phyloP scores from a whole-genome alignment of 92 coral and sea anemone species.

The Paramuricea clavata region DNA sequence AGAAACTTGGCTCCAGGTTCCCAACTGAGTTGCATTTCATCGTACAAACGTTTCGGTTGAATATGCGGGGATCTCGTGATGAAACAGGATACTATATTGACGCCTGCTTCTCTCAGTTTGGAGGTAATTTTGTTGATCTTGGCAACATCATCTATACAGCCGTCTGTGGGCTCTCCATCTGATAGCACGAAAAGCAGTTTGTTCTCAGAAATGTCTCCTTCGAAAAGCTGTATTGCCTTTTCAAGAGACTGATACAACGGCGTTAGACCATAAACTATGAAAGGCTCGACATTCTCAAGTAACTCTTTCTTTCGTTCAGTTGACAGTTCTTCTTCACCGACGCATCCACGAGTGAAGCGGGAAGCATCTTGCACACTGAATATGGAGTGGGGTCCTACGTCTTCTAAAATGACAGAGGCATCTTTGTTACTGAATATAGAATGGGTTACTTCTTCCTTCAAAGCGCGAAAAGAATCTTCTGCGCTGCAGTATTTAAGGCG shows the following conservation, averaged over 20 bases:
- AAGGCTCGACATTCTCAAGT: constrained; percentile 7
- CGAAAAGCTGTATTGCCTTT: background rate
- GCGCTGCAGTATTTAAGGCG: too few species aligned
- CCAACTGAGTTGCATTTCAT: background rate
- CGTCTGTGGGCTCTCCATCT: constrained; percentile 27
- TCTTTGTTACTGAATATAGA: too few species aligned
- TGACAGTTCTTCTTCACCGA: background rate
- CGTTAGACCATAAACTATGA: constrained; percentile 26
- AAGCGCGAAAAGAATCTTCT: too few species aligned
- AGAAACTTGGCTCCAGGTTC: constrained; percentile 22
- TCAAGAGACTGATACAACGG: constrained; percentile 13
- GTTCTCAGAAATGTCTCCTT: background rate
- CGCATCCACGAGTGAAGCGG: background rate
- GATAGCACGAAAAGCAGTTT: constrained; percentile 23
- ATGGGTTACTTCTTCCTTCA: too few species aligned
- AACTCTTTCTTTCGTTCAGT: background rate
- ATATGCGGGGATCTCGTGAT: constrained; percentile 18
- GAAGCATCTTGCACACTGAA: background rate
- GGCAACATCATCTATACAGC: background rate
- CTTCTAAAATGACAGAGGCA: background rate
- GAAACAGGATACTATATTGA: constrained; percentile 63
- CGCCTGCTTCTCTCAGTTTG: constrained; percentile 10
- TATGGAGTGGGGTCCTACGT: background rate
- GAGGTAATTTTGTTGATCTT: background rate
- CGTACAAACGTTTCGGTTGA: constrained; percentile 15